Conservation (phyloP, 1,140 invertebrate species). For the Phthorimaea operculella region DNA sequence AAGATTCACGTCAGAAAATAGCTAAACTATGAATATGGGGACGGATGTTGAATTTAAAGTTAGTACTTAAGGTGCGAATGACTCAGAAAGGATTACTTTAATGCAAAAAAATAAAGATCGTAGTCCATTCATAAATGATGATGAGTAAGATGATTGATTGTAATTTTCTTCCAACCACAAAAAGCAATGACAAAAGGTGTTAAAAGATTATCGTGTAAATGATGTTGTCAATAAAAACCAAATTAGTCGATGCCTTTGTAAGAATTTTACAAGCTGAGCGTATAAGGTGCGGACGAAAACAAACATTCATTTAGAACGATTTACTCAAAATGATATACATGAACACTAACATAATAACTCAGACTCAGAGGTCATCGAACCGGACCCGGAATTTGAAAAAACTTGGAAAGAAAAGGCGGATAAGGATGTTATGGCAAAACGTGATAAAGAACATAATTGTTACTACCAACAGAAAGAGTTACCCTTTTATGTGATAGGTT, state of each 20-base stretch:
- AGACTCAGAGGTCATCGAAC: neutral
- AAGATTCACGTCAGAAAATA: neutral
- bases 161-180: no score
- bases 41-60: slow-evolving; percentile 1
- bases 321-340: no score
- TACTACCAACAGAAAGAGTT: no score
- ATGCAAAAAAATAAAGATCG: neutral
- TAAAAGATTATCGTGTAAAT: no score
- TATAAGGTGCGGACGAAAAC: no score
- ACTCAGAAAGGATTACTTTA: neutral
- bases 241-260: no score
- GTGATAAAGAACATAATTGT: neutral
- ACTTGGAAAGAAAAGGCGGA: neutral
- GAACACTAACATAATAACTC: no score
- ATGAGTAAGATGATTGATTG: neutral
- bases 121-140: neutral
- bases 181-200: no score
- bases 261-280: no score
- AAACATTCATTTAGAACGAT: no score
- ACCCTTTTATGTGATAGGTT: no score
- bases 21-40: neutral
- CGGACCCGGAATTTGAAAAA: neutral
- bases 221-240: no score
- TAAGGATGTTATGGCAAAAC: neutral
- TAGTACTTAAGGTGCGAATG: neutral